Conservation (phyloP, 2,113 vertebrate genomes). For the Cyphomyrus plagiostoma region DNA sequence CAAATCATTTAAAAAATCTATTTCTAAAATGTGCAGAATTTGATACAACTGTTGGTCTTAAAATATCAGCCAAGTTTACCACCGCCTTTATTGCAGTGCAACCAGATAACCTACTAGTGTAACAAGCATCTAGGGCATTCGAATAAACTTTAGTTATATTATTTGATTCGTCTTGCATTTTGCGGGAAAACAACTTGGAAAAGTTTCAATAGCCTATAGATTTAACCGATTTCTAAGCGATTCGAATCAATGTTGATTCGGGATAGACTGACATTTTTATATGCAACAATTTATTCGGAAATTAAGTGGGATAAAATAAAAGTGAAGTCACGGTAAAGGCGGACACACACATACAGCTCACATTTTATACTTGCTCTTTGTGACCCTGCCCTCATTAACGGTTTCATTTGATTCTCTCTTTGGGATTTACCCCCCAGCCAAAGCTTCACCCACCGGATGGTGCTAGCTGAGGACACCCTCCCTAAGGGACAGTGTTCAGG, state of each 20-base stretch:
- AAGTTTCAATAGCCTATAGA: neutral
- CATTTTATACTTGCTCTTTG: slow-evolving; percentile 13
- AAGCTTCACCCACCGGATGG: slow-evolving; percentile 54
- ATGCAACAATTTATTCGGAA: neutral
- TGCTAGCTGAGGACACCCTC: slow-evolving; percentile 48
- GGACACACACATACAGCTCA: neutral
- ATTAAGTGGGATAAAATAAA: neutral
- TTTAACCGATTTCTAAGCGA: neutral
- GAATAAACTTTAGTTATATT: neutral
- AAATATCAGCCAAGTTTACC: neutral
- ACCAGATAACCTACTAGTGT: neutral
- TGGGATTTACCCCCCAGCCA: slow-evolving; percentile 56
- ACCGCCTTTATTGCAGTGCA: neutral
- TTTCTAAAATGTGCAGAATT: neutral
- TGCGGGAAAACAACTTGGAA: neutral
- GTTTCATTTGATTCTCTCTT: slow-evolving; percentile 53
- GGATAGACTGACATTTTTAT: neutral
- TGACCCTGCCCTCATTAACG: slow-evolving; percentile 56
- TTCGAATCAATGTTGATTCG: neutral
- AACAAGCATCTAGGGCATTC: neutral
- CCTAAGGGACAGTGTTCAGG: slow-evolving; percentile 59
- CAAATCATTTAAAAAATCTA: neutral
- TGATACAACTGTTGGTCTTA: neutral
- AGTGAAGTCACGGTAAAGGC: neutral
- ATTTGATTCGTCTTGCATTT: neutral